phyloP scores from a whole-genome alignment of 2,797 vertebrate species.

The Bradypodion pumilum region DNA sequence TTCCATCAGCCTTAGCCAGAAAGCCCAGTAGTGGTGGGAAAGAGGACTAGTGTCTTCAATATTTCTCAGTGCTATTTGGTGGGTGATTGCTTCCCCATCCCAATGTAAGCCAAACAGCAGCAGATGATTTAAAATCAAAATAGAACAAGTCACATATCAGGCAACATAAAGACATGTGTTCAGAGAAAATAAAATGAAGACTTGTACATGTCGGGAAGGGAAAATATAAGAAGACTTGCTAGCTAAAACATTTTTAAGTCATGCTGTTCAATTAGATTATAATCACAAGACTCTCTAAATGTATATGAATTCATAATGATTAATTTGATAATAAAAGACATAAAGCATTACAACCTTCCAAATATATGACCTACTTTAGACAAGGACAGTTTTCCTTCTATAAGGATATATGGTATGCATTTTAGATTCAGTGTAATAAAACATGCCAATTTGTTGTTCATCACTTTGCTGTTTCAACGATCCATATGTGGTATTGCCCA shows the following conservation, averaged over 20 bases:
- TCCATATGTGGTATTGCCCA: conserved; percentile 62
- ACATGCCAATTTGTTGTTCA: conserved; percentile 68
- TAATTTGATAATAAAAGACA: conserved; percentile 6
- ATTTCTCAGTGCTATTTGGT: too few relatives aligned
- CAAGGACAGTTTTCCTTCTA: conserved; percentile 52
- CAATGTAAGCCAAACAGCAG: background rate
- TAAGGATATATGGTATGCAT: conserved; percentile 54
- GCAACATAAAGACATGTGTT: background rate
- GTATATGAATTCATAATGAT: conserved; percentile 6
- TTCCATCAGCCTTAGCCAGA: background rate
- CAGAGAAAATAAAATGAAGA: background rate
- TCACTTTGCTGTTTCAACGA: conserved; percentile 55
- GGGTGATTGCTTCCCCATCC: background rate
- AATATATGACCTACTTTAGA: conserved; percentile 58
- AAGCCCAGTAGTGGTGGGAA: background rate
- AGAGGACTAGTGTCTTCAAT: background rate
- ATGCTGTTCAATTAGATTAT: background rate
- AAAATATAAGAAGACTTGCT: background rate
- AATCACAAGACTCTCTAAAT: conserved; percentile 28
- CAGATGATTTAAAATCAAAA: background rate
- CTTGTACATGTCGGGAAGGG: background rate
- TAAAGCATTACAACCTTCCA: conserved; percentile 37
- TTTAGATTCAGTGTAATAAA: conserved; percentile 70
- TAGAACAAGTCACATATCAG: conserved; percentile 1
- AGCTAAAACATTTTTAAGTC: conserved; percentile 28